Evolutionary conservation across 2,113 vertebrate genomes (phyloP).

Genomic region (Crotalus horridus): DNA sequence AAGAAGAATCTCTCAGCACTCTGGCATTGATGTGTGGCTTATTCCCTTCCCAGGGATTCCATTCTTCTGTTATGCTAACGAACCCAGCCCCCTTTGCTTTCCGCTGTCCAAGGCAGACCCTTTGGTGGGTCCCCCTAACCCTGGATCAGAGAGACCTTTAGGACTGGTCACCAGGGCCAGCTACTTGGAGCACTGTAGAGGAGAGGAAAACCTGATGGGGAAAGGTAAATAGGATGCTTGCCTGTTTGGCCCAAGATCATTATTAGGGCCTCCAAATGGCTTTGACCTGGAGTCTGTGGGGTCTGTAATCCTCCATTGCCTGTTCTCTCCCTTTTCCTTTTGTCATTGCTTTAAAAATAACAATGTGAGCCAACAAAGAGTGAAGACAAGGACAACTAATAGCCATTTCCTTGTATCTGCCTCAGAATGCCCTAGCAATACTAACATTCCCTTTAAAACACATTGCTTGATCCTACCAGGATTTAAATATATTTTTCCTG

Average conservation of each 20-base stretch:
- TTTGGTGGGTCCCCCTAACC: background rate
- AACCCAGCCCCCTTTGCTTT: background rate
- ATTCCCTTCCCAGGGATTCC: background rate
- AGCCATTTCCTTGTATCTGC: background rate
- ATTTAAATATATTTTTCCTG: background rate
- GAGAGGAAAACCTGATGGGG: background rate
- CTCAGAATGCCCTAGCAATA: background rate
- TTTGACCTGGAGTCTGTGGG: background rate
- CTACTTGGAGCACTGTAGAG: background rate
- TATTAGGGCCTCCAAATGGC: background rate
- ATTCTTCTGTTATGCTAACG: background rate
- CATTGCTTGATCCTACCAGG: background rate
- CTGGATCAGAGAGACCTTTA: background rate
- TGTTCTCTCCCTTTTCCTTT: background rate
- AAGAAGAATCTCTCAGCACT: background rate
- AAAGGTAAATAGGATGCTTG: background rate
- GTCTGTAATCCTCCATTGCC: background rate
- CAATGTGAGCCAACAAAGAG: background rate
- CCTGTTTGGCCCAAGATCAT: background rate
- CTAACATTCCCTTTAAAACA: background rate
- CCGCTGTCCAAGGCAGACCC: rapidly evolving
- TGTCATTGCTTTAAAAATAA: rapidly evolving
- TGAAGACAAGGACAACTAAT: background rate
- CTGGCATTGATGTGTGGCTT: background rate
- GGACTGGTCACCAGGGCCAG: background rate